Evolutionary conservation across 2,888 invertebrate genomes (phyloP).

Genomic region (Pimpla rufipes): DNA sequence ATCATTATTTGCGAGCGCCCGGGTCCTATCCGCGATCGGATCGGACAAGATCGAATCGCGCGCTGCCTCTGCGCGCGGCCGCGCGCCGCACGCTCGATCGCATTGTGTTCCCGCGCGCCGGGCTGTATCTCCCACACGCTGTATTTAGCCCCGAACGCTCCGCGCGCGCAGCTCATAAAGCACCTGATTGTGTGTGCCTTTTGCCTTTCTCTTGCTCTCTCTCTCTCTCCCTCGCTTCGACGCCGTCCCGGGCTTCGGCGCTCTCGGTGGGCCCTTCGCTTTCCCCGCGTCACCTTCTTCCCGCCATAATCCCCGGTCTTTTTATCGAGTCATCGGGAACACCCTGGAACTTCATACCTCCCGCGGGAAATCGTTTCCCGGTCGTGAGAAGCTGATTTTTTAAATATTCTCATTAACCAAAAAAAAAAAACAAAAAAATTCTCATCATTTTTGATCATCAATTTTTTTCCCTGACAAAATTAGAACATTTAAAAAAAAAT

Average conservation of each 20-base stretch:
- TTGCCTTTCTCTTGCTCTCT: conserved; percentile 22
- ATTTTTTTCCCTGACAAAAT: too few relatives aligned
- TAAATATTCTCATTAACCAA: too few relatives aligned
- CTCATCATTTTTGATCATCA: too few relatives aligned
- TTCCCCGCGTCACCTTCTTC: conserved; percentile 19
- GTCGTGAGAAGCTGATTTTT: background rate
- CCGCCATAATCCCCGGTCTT: background rate
- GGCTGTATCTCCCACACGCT: conserved; percentile 21
- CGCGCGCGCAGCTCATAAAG: conserved; percentile 21
- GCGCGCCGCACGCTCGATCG: conserved; percentile 6
- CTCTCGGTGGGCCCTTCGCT: conserved; percentile 24
- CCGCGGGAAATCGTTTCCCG: background rate
- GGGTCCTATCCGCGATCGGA: conserved; percentile 75
- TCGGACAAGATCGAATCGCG: conserved; percentile 74
- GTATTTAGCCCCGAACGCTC: conserved; percentile 12
- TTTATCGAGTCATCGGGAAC: conserved; percentile 24
- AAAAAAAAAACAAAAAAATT: too few relatives aligned
- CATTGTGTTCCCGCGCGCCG: conserved; percentile 33
- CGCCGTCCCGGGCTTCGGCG: background rate
- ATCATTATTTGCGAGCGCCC: conserved; percentile 82
- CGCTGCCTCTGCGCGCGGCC: conserved; percentile 32
- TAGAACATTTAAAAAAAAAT: too few relatives aligned
- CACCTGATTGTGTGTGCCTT: conserved; percentile 30
- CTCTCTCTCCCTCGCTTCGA: background rate
- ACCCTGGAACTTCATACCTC: conserved; percentile 10